A percentile compares a stretch with the other conserved stretches of the same genome.
Conservation (phyloP, 2,113 vertebrate species). For the Pimephales promelas region DNA sequence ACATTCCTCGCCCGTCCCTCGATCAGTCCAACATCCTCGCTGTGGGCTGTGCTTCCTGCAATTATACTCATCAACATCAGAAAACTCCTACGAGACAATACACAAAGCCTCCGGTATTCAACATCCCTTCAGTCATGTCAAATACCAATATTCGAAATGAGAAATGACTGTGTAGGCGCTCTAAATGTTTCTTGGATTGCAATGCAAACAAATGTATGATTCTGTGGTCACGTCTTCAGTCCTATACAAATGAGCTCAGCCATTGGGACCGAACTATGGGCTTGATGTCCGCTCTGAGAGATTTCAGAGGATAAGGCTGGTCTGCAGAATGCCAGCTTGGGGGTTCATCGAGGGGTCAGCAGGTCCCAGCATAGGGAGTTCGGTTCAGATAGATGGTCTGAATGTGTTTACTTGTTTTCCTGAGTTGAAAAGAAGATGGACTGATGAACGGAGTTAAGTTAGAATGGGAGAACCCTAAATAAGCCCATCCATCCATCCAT, state of each 20-base stretch:
- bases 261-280: slow-evolving; percentile 51
- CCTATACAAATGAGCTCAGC: slow-evolving; percentile 59
- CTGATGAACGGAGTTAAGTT: too few relatives aligned
- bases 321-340: not conserved
- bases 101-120: slow-evolving; percentile 56
- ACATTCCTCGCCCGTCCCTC: slow-evolving; percentile 46
- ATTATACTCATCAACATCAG: slow-evolving; percentile 61
- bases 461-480: too few relatives aligned
- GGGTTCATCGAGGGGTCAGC: slow-evolving; percentile 32
- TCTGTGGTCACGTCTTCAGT: slow-evolving; percentile 53
- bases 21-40: slow-evolving; percentile 46
- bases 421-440: too few relatives aligned
- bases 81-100: slow-evolving; percentile 55
- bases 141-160: slow-evolving; percentile 54
- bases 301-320: slow-evolving; percentile 56
- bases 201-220: slow-evolving; percentile 40
- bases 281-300: slow-evolving; percentile 41
- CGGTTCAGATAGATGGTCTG: too few relatives aligned
- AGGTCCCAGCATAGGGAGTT: not conserved
- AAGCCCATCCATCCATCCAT: too few relatives aligned
- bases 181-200: slow-evolving; percentile 50
- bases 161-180: slow-evolving; percentile 54
- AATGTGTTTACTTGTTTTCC: too few relatives aligned
- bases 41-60: slow-evolving; percentile 56
- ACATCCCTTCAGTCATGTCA: slow-evolving; percentile 62